phyloP scores from a whole-genome alignment of 2,888 invertebrate genomes.

The Melieria omissa region DNA sequence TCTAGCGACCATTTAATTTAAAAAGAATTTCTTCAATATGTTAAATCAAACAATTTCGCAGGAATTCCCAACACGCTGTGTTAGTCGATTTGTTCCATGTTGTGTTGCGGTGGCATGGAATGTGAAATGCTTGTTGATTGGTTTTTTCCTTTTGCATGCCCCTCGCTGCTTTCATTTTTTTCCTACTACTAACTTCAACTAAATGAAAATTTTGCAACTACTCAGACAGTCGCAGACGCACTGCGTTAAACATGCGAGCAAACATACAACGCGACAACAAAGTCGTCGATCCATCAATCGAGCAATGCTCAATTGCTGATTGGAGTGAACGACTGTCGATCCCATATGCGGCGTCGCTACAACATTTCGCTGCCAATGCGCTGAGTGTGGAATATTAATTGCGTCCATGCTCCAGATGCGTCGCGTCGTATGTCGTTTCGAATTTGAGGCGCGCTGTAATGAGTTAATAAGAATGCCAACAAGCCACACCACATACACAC shows the following conservation, averaged over 20 bases:
- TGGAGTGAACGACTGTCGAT: background rate
- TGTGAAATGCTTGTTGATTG: constrained; percentile 39
- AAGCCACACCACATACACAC: too few species aligned
- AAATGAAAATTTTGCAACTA: too few species aligned
- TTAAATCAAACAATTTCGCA: too few species aligned
- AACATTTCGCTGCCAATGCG: constrained; percentile 11
- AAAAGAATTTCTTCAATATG: too few species aligned
- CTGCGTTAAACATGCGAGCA: too few species aligned
- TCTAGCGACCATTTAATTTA: too few species aligned
- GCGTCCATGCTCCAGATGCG: constrained; percentile 38
- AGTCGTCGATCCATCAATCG: too few species aligned
- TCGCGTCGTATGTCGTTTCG: background rate
- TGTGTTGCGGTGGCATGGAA: constrained; percentile 29
- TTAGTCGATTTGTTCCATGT: too few species aligned
- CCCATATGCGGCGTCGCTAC: constrained; percentile 4
- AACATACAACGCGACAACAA: too few species aligned
- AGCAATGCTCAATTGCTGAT: too few species aligned
- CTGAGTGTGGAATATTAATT: constrained; percentile 43
- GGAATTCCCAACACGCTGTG: too few species aligned
- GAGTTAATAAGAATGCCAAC: constrained; percentile 23
- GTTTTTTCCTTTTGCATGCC: background rate
- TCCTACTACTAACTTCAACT: background rate
- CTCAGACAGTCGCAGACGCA: too few species aligned
- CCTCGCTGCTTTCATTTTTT: background rate
- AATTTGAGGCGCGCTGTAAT: constrained; percentile 10